Conservation (phyloP, 2,113 vertebrate species). For the Philantomba maxwellii region DNA sequence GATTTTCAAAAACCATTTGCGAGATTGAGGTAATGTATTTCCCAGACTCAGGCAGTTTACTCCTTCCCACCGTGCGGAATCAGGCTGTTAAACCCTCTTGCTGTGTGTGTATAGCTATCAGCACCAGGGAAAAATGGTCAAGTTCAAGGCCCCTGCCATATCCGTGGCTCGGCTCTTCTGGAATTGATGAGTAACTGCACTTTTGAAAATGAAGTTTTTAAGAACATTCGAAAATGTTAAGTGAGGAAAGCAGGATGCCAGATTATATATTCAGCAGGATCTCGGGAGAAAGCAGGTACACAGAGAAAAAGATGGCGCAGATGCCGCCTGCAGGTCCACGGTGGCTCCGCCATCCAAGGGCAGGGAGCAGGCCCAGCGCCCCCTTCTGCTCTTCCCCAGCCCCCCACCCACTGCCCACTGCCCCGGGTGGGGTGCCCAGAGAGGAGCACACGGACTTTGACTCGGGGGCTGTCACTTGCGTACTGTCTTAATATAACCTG, state of each 20-base stretch:
- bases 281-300: neutral
- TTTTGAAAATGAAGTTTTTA: conserved; percentile 38
- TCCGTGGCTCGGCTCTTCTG: neutral
- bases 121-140: conserved; percentile 15
- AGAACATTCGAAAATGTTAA: conserved; percentile 34
- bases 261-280: neutral
- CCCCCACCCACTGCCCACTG: fast-evolving
- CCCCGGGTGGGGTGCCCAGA: neutral
- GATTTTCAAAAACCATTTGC: conserved; percentile 57
- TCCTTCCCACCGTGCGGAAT: conserved; percentile 47
- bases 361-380: fast-evolving
- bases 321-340: fast-evolving
- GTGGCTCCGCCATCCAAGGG: fast-evolving
- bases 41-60: conserved; percentile 31
- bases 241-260: neutral
- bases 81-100: conserved; percentile 30
- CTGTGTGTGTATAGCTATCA: conserved; percentile 17
- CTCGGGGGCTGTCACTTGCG: neutral
- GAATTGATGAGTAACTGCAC: neutral
- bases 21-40: conserved; percentile 62
- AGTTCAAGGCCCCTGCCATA: conserved; percentile 12
- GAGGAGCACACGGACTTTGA: fast-evolving
- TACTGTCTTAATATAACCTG: fast-evolving
- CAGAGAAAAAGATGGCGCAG: neutral
- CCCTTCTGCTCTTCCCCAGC: neutral